Evolutionary conservation across 2,113 vertebrate species (phyloP), one percentile per base, ranked within the genome.

Genomic region (Baryphthengus martii): DNA sequence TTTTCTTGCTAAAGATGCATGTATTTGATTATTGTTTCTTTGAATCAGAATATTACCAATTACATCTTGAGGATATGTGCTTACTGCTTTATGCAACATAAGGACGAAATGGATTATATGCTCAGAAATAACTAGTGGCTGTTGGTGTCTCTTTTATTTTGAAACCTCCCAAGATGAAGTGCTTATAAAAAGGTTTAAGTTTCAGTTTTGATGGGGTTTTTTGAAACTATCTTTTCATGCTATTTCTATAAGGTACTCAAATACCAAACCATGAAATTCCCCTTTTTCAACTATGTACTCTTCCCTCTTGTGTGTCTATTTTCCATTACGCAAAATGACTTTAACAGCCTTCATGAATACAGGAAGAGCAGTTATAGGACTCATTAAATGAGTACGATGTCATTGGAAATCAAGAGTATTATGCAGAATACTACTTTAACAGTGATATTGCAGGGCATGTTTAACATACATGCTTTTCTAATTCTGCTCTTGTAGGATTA

Each of bases 401-500:
- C 6, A 58, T 37, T 31, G 37, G 25, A 92, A 91, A 49, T 33
- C 17, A 63, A 74, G 8, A 4, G 3, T 47, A 17, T 73, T n/a
- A 52, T 25, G n/a, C 23, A 58, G 29, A 82, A 20, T 77, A 23
- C 33, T 53, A 62, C 17, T 76, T 47, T 49, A 45, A 71, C 17
- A 45, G 20, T 52, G 8, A 53, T 67, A 21, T 66, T 63, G 12
- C 24, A 25, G 45, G 21, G 4, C 37, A 21, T 14, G 10, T 63
- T 37, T 73, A 53, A 58, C 56, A 76, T 15, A 45, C 1, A 3
- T 31, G n/a, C 17, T 84, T 71, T 81, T 72, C 29, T 72, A 50
- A 59, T 56, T 94, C 45, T 95, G 17, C 29, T 89, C n/a, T 52
- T 93, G n/a, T 81, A 99, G 99, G 98, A 99, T 72, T 98, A 99